Evolutionary conservation across 2,113 vertebrate genomes (phyloP), one percentile per base, ranked within the genome.

Genomic region (Trogon surrucura): DNA sequence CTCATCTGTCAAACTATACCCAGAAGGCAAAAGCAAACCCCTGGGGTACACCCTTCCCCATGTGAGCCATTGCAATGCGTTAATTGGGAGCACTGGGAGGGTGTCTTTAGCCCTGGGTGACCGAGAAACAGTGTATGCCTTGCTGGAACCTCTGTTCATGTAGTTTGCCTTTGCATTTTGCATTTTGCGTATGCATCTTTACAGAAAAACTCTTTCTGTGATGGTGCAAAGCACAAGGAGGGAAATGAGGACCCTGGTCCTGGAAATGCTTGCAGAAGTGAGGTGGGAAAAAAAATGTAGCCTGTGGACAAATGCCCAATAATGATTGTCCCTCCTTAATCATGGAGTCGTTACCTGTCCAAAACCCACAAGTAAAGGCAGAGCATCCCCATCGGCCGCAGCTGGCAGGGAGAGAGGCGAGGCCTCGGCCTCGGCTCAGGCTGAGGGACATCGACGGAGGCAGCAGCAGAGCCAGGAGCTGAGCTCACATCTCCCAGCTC

Each of bases 401-500:
- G 67, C 75, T 41, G 79, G 75, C 70, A 30, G 74, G 65, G 62
- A 54, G 71, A 62, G 78, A 48, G 2, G 11, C 1, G 32, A 83
- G 72, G 75, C 80, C 65, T 4, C 3, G 2, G 80, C 67, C 1
- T 5, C 30, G 44, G 56, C 79, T 56, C 48, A 1, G 65, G 9
- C 6, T 32, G 88, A 75, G 74, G 83, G 94, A 54, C 56, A 23
- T 0, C 5, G 4, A 62, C 6, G 1, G 65, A 57, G 89, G 75
- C 44, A 5, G 92, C 6, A 0, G 85, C 82, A 77, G 94, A 74
- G 92, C 95, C 95, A 97, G 95, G 80, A 92, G 95, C 94, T 96
- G 95, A 96, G 96, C 96, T 96, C 96, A 97, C 95, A 97, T 95
- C 95, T 96, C 96, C 96, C 77, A 0, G 85, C 94, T 95, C 72